phyloP scores from a whole-genome alignment of 2,888 invertebrate species.

The Idaea aversata region DNA sequence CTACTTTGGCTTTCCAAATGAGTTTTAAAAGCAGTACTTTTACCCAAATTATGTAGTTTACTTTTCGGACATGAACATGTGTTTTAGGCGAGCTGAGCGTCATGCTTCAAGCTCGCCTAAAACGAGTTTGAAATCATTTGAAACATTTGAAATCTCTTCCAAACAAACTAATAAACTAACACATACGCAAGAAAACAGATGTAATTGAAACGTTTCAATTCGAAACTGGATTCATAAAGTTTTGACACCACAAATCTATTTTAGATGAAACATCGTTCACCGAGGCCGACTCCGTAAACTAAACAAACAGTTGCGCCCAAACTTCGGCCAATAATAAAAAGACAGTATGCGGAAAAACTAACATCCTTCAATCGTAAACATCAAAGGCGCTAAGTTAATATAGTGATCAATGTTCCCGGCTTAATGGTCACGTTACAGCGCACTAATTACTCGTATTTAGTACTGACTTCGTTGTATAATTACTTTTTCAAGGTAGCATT shows the following conservation, averaged over 20 bases:
- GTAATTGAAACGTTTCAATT: conserved; percentile 29
- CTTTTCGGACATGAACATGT: too few species aligned
- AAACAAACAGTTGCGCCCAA: conserved; percentile 76
- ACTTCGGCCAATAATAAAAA: conserved; percentile 79
- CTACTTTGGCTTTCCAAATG: not conserved
- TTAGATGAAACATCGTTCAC: conserved; percentile 58
- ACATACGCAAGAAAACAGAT: conserved; percentile 15
- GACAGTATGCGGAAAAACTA: conserved; percentile 79
- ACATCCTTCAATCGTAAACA: conserved; percentile 74
- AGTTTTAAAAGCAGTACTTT: not conserved
- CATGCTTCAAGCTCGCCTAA: not conserved
- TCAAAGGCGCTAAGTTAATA: conserved; percentile 70
- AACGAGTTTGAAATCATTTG: too few species aligned
- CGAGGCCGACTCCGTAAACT: conserved; percentile 54
- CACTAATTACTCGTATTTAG: conserved; percentile 55
- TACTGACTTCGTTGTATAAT: conserved; percentile 23
- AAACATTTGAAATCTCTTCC: not conserved
- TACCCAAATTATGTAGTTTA: not conserved
- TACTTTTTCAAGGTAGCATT: conserved; percentile 21
- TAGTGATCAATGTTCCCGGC: conserved; percentile 69
- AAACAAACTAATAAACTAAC: not conserved
- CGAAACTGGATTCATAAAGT: conserved; percentile 61
- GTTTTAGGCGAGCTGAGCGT: too few species aligned
- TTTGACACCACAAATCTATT: conserved; percentile 78
- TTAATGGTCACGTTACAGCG: conserved; percentile 57